phyloP scores from a whole-genome alignment of 2,888 invertebrate species.

The Leptura quadrifasciata region DNA sequence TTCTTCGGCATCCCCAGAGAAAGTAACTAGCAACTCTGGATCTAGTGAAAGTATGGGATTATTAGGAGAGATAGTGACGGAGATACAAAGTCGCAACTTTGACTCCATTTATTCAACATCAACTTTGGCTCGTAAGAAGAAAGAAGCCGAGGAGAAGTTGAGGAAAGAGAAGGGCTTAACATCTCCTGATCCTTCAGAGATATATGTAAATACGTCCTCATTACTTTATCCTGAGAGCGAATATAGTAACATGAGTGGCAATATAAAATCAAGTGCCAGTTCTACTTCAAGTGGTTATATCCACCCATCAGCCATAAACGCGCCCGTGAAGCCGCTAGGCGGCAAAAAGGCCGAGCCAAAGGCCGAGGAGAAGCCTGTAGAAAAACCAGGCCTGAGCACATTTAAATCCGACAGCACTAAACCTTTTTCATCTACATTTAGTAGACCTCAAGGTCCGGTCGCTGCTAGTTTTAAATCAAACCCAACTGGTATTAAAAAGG shows the following conservation, averaged over 20 bases:
- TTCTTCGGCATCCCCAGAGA: slow-evolving; percentile 67
- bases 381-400: slow-evolving; percentile 62
- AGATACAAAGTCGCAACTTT: slow-evolving; percentile 90
- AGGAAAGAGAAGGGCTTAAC: slow-evolving; percentile 60
- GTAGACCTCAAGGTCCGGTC: slow-evolving; percentile 61
- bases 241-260: slow-evolving; percentile 78
- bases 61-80: slow-evolving; percentile 90
- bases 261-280: slow-evolving; percentile 73
- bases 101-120: slow-evolving; percentile 92
- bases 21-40: slow-evolving; percentile 71
- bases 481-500: slow-evolving; percentile 47
- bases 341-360: slow-evolving; percentile 45
- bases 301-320: slow-evolving; percentile 83
- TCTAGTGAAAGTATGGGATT: slow-evolving; percentile 85
- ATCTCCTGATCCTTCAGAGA: slow-evolving; percentile 71
- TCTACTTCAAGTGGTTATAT: slow-evolving; percentile 85
- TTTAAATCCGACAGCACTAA: slow-evolving; percentile 64
- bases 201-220: slow-evolving; percentile 79
- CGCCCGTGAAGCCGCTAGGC: slow-evolving; percentile 73
- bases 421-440: slow-evolving; percentile 59
- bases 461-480: slow-evolving; percentile 53
- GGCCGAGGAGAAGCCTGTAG: slow-evolving; percentile 36
- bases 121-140: slow-evolving; percentile 80
- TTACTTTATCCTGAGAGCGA: slow-evolving; percentile 74
- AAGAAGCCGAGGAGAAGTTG: slow-evolving; percentile 69